Evolutionary conservation across 2,797 vertebrate species (phyloP).

Genomic region (Rhabdomys pumilio): DNA sequence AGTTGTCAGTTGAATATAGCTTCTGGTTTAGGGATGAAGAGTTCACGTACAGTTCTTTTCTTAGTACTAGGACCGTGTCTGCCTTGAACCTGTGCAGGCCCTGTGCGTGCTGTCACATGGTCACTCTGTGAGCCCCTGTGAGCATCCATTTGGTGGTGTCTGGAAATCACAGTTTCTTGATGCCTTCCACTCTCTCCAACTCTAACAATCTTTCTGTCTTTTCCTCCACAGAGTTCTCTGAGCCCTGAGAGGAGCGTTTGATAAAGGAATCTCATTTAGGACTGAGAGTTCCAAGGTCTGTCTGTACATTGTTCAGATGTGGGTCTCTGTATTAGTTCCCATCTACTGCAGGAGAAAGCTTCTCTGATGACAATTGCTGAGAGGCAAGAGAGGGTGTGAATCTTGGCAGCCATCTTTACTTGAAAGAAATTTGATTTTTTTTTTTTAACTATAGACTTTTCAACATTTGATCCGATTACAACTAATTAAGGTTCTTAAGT

Average conservation of each 20-base stretch:
- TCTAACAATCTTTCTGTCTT: background rate
- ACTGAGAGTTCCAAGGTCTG: background rate
- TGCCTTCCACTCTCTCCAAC: background rate
- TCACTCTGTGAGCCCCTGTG: background rate
- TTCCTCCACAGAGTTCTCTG: background rate
- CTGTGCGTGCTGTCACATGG: background rate
- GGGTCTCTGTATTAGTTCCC: background rate
- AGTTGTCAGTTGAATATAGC: background rate
- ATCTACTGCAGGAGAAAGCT: background rate
- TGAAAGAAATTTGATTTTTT: background rate
- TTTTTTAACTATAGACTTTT: background rate
- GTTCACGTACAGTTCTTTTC: background rate
- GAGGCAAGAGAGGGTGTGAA: background rate
- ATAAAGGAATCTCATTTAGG: background rate
- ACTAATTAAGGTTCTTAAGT: slow-evolving; percentile 31
- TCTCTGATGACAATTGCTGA: background rate
- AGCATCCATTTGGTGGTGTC: background rate
- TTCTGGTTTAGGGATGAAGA: background rate
- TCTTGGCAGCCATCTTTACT: background rate
- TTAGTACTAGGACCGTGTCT: background rate
- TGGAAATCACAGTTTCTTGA: background rate
- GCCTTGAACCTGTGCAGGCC: background rate
- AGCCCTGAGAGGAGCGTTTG: background rate
- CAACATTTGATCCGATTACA: slow-evolving; percentile 11
- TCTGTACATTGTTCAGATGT: background rate